Percentiles rank a stretch among this genome's conserved stretches.
Conservation (phyloP, 2,797 vertebrate genomes). For the Nasua narica region DNA sequence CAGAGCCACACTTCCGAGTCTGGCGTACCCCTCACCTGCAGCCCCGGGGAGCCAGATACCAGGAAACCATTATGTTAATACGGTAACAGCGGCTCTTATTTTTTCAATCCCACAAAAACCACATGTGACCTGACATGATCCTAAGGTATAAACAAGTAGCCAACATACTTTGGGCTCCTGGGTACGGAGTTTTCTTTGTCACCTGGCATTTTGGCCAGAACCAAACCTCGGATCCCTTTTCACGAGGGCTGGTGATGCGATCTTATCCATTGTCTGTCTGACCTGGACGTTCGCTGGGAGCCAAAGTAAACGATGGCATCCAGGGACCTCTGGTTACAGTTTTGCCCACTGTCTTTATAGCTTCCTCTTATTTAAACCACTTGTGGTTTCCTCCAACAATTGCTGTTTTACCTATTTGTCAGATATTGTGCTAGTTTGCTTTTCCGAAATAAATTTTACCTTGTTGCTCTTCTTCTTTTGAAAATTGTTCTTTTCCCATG, state of each 20-base stretch:
- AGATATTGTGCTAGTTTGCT: not conserved
- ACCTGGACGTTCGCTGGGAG: not conserved
- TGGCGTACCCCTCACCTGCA: conserved; percentile 17
- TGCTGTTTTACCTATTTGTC: conserved; percentile 13
- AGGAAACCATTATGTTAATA: conserved; percentile 74
- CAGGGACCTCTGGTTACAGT: not conserved
- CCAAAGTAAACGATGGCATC: not conserved
- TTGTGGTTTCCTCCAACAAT: not conserved
- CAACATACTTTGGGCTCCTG: not conserved
- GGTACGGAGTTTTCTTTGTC: conserved; percentile 24
- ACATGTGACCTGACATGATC: conserved; percentile 72
- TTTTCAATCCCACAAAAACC: conserved; percentile 61
- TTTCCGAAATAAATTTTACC: conserved; percentile 40
- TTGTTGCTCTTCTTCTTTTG: not conserved
- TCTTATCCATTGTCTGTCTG: not conserved
- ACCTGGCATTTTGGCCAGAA: conserved; percentile 12
- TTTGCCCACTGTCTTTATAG: conserved; percentile 8
- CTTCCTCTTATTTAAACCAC: conserved; percentile 12
- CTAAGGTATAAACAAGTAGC: conserved; percentile 67
- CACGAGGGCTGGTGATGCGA: not conserved
- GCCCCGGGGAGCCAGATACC: conserved; percentile 75
- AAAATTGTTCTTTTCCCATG: conserved; percentile 21
- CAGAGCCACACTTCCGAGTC: conserved; percentile 53
- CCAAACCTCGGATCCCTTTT: not conserved
- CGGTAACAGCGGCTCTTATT: conserved; percentile 62